Base-by-base conservation (phyloP, 2,888 invertebrate genomes). In the Polylopha cassiicola region DNA sequence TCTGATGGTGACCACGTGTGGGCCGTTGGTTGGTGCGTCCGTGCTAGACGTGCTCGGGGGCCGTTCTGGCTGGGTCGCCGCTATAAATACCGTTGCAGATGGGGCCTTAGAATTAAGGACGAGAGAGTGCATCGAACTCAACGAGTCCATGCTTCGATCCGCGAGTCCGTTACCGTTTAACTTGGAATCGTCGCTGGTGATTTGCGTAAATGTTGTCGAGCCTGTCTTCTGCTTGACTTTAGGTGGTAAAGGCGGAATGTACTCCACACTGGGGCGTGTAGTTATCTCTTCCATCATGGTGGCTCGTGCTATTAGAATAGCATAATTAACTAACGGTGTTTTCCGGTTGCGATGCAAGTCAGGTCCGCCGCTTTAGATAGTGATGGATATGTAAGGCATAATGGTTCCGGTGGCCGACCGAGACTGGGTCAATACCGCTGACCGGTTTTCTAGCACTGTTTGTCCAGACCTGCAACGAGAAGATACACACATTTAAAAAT, bases 1-100 rank as follows among this genome's bases (percentile, higher is more conserved):
- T 66, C 88, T 87, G 63, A 91, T 91, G 54, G 91, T 91, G 48
- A 91, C 91, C 58, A 91, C 90, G 78, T 91, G 90, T 55, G 82
- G 85, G 47, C 78, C 84, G 72, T 73, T 77, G 56, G 67, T 51
- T 42, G 56, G 62, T 54, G 74, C 76, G 79, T 81, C 82, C 73
- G 77, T 55, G 64, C 69, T 63, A 65, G 73, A 71, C 67, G 81
- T 75, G 67, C 61, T 76, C 74, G 66, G 74, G 60, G 80, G 70
- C 73, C 75, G 74, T 50, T 84, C 82, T 75, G 84, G 71, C 73
- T 80, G 79, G 62, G 76, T 77, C 66, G 82, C 75, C 81, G 86
- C 82, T 72, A 86, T 65, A 63, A 82, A 85, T 84, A 86, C 86
- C 85, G 86, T 86, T 85, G 85, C 69, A 60, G 81, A 73, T 73